Evolutionary conservation across 2,113 vertebrate species (phyloP).

Genomic region (Ailuropoda melanoleuca): DNA sequence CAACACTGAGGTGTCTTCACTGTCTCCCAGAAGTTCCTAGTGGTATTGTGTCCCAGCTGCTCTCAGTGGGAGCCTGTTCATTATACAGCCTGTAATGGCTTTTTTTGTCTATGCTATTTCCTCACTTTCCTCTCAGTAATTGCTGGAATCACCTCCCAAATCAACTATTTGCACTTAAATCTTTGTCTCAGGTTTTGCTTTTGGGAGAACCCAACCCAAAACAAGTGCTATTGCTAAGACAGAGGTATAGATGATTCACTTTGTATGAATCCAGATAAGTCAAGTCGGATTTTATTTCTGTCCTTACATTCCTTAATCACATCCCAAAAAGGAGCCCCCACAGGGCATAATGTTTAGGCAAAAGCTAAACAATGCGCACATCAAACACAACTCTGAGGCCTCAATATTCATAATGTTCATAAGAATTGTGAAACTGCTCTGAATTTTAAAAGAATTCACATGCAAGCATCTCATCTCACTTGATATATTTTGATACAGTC

Average conservation of each 20-base stretch:
- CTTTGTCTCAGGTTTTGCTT: not conserved
- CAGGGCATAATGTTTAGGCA: not conserved
- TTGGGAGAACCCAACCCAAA: not conserved
- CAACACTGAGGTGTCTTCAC: not conserved
- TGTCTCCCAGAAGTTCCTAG: not conserved
- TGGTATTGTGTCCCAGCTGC: not conserved
- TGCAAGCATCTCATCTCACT: not conserved
- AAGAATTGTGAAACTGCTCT: not conserved
- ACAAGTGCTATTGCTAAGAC: not conserved
- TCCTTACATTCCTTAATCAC: not conserved
- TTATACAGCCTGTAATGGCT: not conserved
- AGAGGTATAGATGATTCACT: not conserved
- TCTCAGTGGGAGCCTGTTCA: not conserved
- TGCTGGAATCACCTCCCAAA: not conserved
- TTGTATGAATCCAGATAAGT: not conserved
- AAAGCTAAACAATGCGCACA: not conserved
- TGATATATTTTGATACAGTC: not conserved
- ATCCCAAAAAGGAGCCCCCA: not conserved
- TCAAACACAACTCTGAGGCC: not conserved
- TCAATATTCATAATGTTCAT: conserved; percentile 8
- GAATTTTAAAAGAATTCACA: conserved; percentile 8
- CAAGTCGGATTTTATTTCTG: not conserved
- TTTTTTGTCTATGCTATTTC: not conserved
- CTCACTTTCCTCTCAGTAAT: conserved; percentile 7
- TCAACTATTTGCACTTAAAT: not conserved